Conservation (phyloP, 2,888 invertebrate genomes). For the Coelopa pilipes region DNA sequence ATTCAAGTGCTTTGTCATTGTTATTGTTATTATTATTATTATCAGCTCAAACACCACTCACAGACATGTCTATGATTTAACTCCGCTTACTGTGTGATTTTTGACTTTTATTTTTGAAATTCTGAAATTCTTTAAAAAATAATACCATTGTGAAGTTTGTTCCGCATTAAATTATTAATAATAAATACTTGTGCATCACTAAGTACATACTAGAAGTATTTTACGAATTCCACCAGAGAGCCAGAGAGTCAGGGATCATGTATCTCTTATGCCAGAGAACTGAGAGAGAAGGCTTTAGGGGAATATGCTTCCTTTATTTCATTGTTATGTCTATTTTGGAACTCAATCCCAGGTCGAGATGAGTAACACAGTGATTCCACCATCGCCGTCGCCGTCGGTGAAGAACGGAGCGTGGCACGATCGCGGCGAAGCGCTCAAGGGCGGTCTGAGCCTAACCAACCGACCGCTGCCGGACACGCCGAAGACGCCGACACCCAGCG, state of each 20-base stretch:
- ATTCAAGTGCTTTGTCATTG: no score
- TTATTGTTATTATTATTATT: no score
- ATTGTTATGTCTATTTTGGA: slow-evolving; percentile 47
- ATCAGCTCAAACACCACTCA: no score
- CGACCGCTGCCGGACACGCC: slow-evolving; percentile 72
- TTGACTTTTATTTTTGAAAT: background rate
- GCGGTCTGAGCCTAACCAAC: slow-evolving; percentile 55
- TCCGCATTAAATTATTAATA: background rate
- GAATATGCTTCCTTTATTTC: slow-evolving; percentile 37
- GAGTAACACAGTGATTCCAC: slow-evolving; percentile 47
- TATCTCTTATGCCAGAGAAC: slow-evolving; percentile 9
- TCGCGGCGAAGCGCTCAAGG: slow-evolving; percentile 50
- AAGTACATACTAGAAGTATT: slow-evolving; percentile 8
- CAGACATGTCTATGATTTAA: slow-evolving; percentile 4
- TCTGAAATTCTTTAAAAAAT: background rate
- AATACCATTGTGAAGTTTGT: background rate
- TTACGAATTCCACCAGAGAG: background rate
- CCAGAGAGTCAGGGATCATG: no score
- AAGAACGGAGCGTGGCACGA: slow-evolving; percentile 54
- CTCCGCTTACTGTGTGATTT: slow-evolving; percentile 4
- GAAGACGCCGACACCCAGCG: slow-evolving; percentile 53
- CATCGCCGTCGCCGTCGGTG: slow-evolving; percentile 60
- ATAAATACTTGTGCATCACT: slow-evolving; percentile 19
- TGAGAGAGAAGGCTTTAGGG: slow-evolving; percentile 35
- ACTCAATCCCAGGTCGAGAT: slow-evolving; percentile 50